phyloP scores from a whole-genome alignment of 2,797 vertebrate species.

The Pipistrellus pygmaeus region DNA sequence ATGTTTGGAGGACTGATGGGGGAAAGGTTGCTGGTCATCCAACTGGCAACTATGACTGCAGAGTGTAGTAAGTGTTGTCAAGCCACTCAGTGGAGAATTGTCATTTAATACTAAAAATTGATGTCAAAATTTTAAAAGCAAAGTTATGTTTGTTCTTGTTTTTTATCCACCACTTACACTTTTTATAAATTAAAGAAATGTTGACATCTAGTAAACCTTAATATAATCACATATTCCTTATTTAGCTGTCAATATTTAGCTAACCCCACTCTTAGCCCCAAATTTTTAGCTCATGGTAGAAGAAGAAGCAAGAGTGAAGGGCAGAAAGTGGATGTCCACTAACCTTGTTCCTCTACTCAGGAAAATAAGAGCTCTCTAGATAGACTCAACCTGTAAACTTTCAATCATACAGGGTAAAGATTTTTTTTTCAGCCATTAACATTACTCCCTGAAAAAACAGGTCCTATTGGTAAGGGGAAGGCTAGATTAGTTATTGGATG shows the following conservation, averaged over 20 bases:
- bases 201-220: not conserved
- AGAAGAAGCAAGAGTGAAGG: not conserved
- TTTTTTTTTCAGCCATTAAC: not conserved
- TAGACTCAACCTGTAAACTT: not conserved
- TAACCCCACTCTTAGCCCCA: not conserved
- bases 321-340: not conserved
- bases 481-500: not conserved
- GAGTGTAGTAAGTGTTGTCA: not conserved
- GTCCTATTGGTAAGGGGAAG: not conserved
- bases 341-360: not conserved
- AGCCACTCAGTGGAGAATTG: not conserved
- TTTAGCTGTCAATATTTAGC: not conserved
- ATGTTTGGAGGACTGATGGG: not conserved
- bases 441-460: not conserved
- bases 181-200: not conserved
- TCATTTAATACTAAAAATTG: not conserved
- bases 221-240: not conserved
- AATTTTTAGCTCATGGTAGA: conserved; percentile 29
- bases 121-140: not conserved
- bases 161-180: conserved; percentile 6
- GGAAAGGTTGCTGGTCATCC: not conserved
- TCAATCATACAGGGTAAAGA: not conserved
- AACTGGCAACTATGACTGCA: not conserved
- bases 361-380: not conserved
- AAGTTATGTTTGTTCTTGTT: not conserved